phyloP scores from a whole-genome alignment of 2,113 vertebrate genomes.

The Ictidomys tridecemlineatus region DNA sequence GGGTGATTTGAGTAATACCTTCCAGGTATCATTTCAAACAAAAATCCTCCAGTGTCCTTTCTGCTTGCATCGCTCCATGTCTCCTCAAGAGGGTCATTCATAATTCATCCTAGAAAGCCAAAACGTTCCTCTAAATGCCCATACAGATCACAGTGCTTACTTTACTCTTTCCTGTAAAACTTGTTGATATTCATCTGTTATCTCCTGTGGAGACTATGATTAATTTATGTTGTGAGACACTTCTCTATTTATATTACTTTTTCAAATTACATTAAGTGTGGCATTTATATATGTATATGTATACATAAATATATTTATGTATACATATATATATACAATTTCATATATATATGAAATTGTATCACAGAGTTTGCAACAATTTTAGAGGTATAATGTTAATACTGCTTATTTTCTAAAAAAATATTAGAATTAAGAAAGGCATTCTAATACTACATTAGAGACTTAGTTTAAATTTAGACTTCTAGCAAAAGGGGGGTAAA shows the following conservation, averaged over 20 bases:
- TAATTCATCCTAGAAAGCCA: neutral
- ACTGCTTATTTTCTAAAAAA: neutral
- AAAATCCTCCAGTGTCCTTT: conserved; percentile 54
- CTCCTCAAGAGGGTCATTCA: neutral
- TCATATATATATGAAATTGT: too few species aligned
- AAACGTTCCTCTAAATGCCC: neutral
- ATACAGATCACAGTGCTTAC: accelerated
- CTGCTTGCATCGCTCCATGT: neutral
- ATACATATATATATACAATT: too few species aligned
- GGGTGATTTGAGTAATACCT: neutral
- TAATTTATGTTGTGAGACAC: neutral
- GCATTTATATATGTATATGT: neutral
- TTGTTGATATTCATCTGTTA: neutral
- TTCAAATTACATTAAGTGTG: neutral
- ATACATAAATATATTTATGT: too few species aligned
- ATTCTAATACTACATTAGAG: neutral
- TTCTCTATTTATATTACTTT: neutral
- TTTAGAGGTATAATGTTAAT: neutral
- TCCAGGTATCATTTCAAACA: conserved; percentile 9
- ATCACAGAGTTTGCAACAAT: neutral
- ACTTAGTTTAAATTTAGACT: neutral
- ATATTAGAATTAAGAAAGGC: neutral
- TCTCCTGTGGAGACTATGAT: neutral
- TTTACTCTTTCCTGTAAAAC: neutral
- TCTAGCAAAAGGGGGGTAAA: neutral